These are phyloP conservation scores for Ormyrus nitidulus DNA, from an alignment of 2,888 invertebrate genomes.

Conservation along the genomic window DNA sequence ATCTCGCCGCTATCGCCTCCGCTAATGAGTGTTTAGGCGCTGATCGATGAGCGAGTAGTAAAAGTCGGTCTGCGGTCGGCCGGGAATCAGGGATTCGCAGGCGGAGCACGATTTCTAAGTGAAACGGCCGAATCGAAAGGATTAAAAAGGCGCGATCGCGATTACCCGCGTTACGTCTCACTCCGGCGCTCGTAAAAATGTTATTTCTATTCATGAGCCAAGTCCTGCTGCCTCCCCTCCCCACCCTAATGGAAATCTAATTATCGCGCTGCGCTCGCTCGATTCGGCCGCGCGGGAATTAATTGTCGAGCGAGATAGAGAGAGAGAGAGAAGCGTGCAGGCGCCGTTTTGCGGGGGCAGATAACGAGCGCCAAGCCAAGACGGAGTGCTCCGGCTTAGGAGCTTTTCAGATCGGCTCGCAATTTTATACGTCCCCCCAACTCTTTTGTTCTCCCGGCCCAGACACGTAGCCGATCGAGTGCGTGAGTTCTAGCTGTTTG, in stretches of 20 bases:
- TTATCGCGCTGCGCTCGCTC: slow-evolving; percentile 33
- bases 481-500: no score
- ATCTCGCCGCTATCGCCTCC: slow-evolving; percentile 56
- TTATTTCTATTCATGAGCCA: slow-evolving; percentile 48
- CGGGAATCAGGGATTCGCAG: slow-evolving; percentile 44
- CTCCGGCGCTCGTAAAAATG: slow-evolving; percentile 35
- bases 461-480: no score
- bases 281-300: slow-evolving; percentile 26
- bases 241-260: slow-evolving; percentile 45
- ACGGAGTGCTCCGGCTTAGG: neutral
- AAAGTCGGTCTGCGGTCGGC: neutral
- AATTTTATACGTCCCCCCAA: slow-evolving; percentile 18
- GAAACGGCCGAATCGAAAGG: slow-evolving; percentile 13
- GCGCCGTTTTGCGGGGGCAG: no score
- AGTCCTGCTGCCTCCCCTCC: neutral
- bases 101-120: slow-evolving; percentile 32
- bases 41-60: slow-evolving; percentile 8
- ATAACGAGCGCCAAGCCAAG: neutral
- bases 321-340: neutral
- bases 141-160: slow-evolving; percentile 42
- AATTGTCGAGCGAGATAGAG: slow-evolving; percentile 39
- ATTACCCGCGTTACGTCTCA: slow-evolving; percentile 13
- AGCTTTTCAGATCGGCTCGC: neutral
- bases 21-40: slow-evolving; percentile 66
- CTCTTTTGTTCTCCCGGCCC: slow-evolving; percentile 1